Conservation (phyloP, 2,113 vertebrate species). For the Myiozetetes cayanensis region DNA sequence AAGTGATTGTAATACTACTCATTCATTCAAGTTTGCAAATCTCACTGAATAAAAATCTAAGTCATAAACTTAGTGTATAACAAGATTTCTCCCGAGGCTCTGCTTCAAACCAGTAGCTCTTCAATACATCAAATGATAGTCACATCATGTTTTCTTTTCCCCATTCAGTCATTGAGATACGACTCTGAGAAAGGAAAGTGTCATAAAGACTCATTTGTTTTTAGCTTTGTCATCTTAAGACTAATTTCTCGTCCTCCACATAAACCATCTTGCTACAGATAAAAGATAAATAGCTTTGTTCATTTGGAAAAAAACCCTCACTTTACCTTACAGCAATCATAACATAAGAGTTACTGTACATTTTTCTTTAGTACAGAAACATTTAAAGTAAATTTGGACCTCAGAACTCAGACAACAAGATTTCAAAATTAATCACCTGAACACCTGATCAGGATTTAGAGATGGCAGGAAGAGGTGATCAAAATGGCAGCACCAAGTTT, state of each 20-base stretch:
- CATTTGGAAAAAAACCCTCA: background rate
- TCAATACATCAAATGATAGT: background rate
- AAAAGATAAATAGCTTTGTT: background rate
- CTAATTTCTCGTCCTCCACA: background rate
- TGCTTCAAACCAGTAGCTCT: background rate
- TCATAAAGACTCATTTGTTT: slow-evolving; percentile 6
- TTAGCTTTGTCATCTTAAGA: background rate
- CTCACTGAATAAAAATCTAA: background rate
- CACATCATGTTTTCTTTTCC: background rate
- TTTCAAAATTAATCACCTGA: background rate
- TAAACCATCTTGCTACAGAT: background rate
- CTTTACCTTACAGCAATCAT: background rate
- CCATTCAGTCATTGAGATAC: background rate
- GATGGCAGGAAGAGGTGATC: background rate
- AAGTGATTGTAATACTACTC: background rate
- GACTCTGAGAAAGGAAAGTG: background rate
- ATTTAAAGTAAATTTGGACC: background rate
- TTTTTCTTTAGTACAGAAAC: background rate
- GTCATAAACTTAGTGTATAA: background rate
- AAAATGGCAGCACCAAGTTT: background rate
- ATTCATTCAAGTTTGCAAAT: background rate
- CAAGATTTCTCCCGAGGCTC: background rate
- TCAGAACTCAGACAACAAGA: background rate
- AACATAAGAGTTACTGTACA: background rate
- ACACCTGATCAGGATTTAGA: background rate